Evolutionary conservation across 2,888 invertebrate species (phyloP), one percentile per base, ranked within the genome.

Genomic region (Chelonus formosanus): DNA sequence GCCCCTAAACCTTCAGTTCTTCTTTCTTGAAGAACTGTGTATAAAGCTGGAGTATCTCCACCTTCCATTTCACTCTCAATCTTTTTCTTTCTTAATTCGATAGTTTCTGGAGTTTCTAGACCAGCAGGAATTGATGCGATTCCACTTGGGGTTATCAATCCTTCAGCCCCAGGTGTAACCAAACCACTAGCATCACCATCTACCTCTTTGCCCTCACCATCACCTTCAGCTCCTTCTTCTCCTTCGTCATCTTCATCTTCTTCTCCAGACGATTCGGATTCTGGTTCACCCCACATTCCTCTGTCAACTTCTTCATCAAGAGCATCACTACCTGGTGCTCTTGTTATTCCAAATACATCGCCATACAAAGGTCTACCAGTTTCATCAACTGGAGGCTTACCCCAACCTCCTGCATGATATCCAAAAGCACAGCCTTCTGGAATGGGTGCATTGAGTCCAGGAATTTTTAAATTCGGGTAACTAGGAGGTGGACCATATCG

Each of bases 341-440:
- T 90, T 8, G 95, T 92, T 6, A 83, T 76, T 4, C 98, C 98
- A 81, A 99, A 99, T 3, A 99, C 99, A 85, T 99, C 99, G 2
- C 99, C 99, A 82, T 99, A 99, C 1, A 99, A 86, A 0, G 99
- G 99, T 83, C 97, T 94, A 45, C 99, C 99, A 70, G 92, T 92
- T 85, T 98, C 98, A 85, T 99, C 99, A 0, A 99, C 99, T 0
- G 99, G 99, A 7, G 99, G 99, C 84, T 99, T 99, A 68, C 99
- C 98, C 98, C 98, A 99, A 35, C 98, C 98, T 45, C 97, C 99
- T 0, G 98, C 98, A 86, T 99, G 98, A 85, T 99, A 99, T 20
- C 99, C 99, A 84, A 99, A 99, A 0, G 97, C 94, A 80, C 98
- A 98, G 2, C 92, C 92, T 69, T 98, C 98, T 0, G 99, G 99